Base-by-base conservation (phyloP, 2,797 vertebrate species). In the Arrhamphus sclerolepis region DNA sequence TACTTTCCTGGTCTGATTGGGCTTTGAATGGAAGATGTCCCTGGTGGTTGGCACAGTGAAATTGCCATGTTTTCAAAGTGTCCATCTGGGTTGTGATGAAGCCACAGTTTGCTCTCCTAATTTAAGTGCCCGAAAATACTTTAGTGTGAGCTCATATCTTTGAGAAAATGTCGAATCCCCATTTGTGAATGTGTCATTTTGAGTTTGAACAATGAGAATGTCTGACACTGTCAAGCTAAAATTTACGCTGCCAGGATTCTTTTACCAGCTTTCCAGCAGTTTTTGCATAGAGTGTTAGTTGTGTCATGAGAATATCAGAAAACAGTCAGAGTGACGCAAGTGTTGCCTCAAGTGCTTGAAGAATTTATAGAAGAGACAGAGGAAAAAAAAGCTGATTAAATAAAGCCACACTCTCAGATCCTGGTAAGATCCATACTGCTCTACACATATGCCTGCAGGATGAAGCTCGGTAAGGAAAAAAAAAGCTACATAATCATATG, bases 1-100 rank as follows among this genome's bases (percentile, higher is more conserved):
- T 89, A 92, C 91, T 91, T 92, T 89, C 89, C 89, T 89, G 86
- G 87, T 91, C 86, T 90, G 91, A 93, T 91, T 91, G 85, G 78
- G 71, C 56, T 72, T 80, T 72, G 62, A 61, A 57, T 87, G 68
- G 78, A 82, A 84, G 77, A 88, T 73, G 85, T 91, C 86, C 82
- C 87, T 64, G 76, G 87, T 89, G 91, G 90, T 90, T 90, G 84
- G 85, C 63, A 72, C 72, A 66, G 77, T 83, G 86, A 92, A 90
- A 93, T 90, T 89, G 87, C 87, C 84, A 85, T 91, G 84, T 87
- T 91, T 93, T 92, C 77, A 82, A 89, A 89, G 78, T 84, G 87
- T 91, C 89, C 82, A 77, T 82, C 71, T 74, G 81, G 87, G 86
- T 43, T 70, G 56, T 83, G 72, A 72, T 81, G 72, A 83, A 62